Base-by-base conservation (phyloP, 2,888 invertebrate genomes). In the Scaptomyza flava region DNA sequence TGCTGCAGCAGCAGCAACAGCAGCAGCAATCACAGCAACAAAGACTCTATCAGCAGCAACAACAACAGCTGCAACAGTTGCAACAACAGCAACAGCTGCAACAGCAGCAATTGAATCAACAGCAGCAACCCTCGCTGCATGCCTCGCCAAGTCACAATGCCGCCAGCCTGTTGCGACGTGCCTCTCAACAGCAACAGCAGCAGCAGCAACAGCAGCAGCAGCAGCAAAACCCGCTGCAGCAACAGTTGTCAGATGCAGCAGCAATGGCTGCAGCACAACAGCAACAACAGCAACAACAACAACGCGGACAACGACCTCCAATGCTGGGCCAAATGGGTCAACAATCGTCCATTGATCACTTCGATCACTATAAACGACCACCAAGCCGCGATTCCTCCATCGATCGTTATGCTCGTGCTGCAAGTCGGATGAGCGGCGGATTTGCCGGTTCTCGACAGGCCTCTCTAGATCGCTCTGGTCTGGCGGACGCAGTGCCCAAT, bases 311-410 rank as follows among this genome's bases (percentile, higher is more conserved):
- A 90, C 94, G 91, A 90, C 94, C 93, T 68, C 94, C 93, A 70
- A 90, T 92, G 89, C 75, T 92, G 31, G 90, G 91, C 17, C 89
- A 91, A 69, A 87, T 80, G 51, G 89, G 89, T 30, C 91, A 90
- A 45, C 94, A 95, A 92, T 94, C 96, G 11, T 96, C 96, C 81
- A 96, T 96, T 89, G 97, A 98, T 92, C 96, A 97, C 89, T 97
- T 98, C 91, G 98, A 98, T 92, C 98, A 98, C 91, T 98, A 98
- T 92, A 97, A 97, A 92, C 94, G 96, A 91, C 97, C 97, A 56
- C 97, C 97, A 1, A 97, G 97, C 93, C 93, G 97, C 90, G 97
- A 97, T 91, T 95, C 96, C 68, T 97, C 97, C 80, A 96, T 96
- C 47, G 97, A 97, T 93, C 94, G 96, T 68, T 96, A 96, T 89